A percentile compares a stretch with the other conserved stretches of the same genome.
Conservation (phyloP, 2,797 vertebrate species). For the Myotis findleyi region DNA sequence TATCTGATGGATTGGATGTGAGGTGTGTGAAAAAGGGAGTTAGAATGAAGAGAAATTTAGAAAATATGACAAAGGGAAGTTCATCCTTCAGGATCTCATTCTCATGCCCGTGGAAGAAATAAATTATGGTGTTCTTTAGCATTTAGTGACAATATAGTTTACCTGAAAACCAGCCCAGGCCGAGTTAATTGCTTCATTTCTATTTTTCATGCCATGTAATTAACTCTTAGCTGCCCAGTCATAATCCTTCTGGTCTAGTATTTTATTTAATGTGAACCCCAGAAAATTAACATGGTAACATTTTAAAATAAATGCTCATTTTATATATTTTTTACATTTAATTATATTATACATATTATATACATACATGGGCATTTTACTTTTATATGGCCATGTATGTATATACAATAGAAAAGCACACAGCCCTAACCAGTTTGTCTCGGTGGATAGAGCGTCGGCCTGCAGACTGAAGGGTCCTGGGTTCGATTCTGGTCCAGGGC, state of each 20-base stretch:
- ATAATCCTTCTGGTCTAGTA: background rate
- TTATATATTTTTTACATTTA: background rate
- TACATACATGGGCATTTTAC: background rate
- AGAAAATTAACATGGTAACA: background rate
- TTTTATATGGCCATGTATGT: background rate
- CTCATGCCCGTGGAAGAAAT: background rate
- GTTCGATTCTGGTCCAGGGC: too few species aligned
- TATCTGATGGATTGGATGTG: background rate
- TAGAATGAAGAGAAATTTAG: background rate
- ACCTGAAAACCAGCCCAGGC: background rate
- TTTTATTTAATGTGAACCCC: background rate
- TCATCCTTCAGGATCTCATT: background rate
- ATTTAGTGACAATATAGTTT: background rate
- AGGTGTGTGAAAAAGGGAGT: background rate
- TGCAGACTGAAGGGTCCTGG: too few species aligned
- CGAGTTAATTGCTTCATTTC: background rate
- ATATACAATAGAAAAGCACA: background rate
- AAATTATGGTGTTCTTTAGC: background rate
- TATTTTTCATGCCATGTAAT: background rate
- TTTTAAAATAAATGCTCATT: background rate
- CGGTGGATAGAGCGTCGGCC: too few species aligned
- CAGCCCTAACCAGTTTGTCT: too few species aligned
- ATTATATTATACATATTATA: background rate
- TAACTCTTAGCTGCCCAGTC: background rate
- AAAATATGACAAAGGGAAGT: background rate